Evolutionary conservation across 37 sponge, comb jelly and placozoan genomes (phyloP), one percentile per base, ranked within the genome.

Genomic region (Axinella damicornis): DNA sequence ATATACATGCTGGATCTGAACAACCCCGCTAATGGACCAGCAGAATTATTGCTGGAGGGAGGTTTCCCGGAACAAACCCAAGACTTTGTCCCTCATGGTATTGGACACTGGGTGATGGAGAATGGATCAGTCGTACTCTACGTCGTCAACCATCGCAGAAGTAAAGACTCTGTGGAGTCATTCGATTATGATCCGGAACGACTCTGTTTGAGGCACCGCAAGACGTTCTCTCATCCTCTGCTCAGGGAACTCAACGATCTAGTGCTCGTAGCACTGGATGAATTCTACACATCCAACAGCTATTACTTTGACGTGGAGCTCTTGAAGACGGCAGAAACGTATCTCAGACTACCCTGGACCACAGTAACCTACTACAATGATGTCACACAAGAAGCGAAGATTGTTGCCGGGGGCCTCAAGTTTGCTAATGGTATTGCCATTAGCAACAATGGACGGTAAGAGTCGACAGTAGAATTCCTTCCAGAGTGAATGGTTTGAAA

Each of bases 371-470:
- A 77, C 21, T 53, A 17, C 16, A 69, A 52, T 9, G 52, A 17
- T 14, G 58, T 0, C 2, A 53, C n/a, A 22, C 22, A 12, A 5
- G 13, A 20, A n/a, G 36, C 61, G 27, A 61, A 65, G 38, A 12
- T 30, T 68, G 85, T 77, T 28, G 64, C 77, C 6, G 56, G 53
- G 20, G 38, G 71, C 1, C 38, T 85, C 1, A 69, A 30, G 39
- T 75, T 34, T 53, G 34, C 69, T 0, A 85, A 85, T 69, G 85
- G 85, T 24, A 76, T 85, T 57, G 53, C 73, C 31, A 85, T 22
- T 67, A 76, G 77, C 18, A 85, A 76, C 38, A 71, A 85, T 76
- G 70, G 70, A 66, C 76, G 74, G 85, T 85, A 69, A 73, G 21
- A 22, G 46, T n/a, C n/a, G n/a, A n/a, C n/a, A n/a, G n/a, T n/a